A percentile compares a stretch with the other conserved stretches of the same genome.
These are phyloP conservation scores for Bos indicus DNA, from an alignment of 2,113 vertebrate genomes.

Conservation along the genomic window DNA sequence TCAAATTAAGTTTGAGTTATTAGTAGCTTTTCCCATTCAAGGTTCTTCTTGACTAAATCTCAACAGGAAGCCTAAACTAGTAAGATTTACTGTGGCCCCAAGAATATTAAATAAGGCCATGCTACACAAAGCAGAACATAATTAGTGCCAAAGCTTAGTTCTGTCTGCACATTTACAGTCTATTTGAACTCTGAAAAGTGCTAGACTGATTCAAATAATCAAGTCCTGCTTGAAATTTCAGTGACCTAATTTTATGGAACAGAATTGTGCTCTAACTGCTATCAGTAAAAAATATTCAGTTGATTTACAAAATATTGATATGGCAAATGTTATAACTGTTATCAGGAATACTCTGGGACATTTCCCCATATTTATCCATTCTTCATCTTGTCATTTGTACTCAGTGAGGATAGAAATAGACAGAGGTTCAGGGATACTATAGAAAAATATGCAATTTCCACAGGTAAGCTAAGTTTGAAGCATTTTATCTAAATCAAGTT, in stretches of 20 bases:
- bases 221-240: conserved; percentile 7
- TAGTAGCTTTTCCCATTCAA: conserved; percentile 10
- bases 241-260: conserved; percentile 28
- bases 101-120: conserved; percentile 43
- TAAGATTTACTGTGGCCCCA: conserved; percentile 16
- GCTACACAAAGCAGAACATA: conserved; percentile 28
- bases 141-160: conserved; percentile 39
- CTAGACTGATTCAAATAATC: conserved; percentile 11
- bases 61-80: conserved; percentile 24
- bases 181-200: conserved; percentile 23
- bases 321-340: background rate
- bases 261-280: background rate
- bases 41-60: conserved; percentile 31
- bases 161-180: background rate
- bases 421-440: background rate
- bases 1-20: conserved; percentile 58
- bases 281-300: background rate
- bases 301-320: conserved; percentile 37
- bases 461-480: background rate
- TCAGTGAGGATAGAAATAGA: background rate
- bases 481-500: background rate
- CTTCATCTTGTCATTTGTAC: conserved; percentile 13
- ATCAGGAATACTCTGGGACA: background rate
- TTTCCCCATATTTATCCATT: background rate
- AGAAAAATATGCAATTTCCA: background rate